Evolutionary conservation across 2,888 invertebrate species (phyloP).

Genomic region (Papilio gigon): DNA sequence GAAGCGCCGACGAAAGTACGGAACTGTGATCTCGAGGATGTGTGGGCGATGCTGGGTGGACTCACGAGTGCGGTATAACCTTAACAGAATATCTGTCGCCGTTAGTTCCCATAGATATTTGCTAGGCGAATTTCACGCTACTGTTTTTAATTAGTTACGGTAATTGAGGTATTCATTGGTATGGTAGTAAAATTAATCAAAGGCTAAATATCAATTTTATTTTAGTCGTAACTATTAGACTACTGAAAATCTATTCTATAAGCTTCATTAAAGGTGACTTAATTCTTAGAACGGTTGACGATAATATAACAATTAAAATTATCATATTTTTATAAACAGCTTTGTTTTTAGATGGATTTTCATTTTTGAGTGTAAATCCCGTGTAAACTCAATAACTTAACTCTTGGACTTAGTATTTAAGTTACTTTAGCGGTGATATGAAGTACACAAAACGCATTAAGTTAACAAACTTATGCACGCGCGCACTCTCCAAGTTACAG

Average conservation of each 20-base stretch:
- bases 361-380: neutral
- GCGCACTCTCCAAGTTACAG: slow-evolving; percentile 21
- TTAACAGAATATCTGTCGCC: neutral
- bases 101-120: neutral
- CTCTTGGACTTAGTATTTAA: neutral
- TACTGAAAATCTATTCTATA: no score
- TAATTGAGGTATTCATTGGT: neutral
- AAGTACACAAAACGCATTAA: slow-evolving; percentile 11
- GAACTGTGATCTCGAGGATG: no score
- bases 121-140: neutral
- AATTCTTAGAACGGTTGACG: no score
- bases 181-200: neutral
- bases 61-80: no score
- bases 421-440: slow-evolving; percentile 1
- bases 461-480: slow-evolving; percentile 25
- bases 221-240: no score
- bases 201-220: neutral
- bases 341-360: neutral
- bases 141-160: slow-evolving; percentile 3
- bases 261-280: no score
- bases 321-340: no score
- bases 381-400: neutral
- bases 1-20: no score
- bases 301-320: no score
- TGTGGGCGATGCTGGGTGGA: no score